These are phyloP conservation scores for Capromys pilorides DNA, from an alignment of 2,797 vertebrate species.

Conservation along the genomic window DNA sequence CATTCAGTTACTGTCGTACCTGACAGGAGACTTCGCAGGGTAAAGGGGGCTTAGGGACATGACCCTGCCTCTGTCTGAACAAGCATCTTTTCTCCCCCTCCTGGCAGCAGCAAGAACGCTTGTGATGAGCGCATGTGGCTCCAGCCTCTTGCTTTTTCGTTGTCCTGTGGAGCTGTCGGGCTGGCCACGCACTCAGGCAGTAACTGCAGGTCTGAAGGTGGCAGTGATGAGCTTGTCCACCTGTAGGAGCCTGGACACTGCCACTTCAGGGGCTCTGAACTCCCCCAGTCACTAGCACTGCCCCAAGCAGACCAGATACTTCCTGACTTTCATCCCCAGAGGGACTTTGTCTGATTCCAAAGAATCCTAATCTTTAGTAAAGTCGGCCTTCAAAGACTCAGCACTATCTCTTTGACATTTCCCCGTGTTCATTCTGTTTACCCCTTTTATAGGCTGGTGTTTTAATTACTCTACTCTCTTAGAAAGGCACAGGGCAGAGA, in stretches of 20 bases:
- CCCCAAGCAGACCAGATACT: not conserved
- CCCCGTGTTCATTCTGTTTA: not conserved
- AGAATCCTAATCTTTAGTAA: not conserved
- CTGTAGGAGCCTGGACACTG: not conserved
- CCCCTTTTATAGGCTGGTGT: no score
- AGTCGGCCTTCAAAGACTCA: not conserved
- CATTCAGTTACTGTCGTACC: fast-evolving
- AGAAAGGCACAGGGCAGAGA: no score
- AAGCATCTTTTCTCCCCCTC: not conserved
- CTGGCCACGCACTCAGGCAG: not conserved
- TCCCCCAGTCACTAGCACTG: not conserved
- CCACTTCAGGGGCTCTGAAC: not conserved
- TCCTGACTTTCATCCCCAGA: not conserved
- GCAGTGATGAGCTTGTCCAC: no score
- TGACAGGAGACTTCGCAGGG: not conserved
- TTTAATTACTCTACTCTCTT: no score
- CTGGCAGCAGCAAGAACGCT: not conserved
- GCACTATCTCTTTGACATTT: not conserved
- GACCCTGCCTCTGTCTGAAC: not conserved
- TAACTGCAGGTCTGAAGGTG: not conserved
- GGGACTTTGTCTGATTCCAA: not conserved
- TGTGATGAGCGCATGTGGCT: not conserved
- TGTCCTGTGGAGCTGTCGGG: no score
- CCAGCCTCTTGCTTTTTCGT: not conserved
- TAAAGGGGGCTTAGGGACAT: not conserved